Evolutionary conservation across 53 echinoderm and acorn worm genomes (phyloP).

Genomic region (Pentamera pediparva): DNA sequence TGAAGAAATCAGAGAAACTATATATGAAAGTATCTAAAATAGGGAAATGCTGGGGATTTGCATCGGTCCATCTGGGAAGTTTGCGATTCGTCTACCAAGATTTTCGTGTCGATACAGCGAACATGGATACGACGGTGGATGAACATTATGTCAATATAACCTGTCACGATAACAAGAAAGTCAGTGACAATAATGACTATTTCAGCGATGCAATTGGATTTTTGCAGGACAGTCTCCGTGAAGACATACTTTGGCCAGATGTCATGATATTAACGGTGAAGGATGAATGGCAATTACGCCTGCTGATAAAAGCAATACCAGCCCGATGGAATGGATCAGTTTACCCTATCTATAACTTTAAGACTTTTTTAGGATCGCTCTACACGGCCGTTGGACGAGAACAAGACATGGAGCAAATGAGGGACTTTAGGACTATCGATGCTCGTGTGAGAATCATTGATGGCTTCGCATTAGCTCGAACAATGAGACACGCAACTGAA

Average conservation of each 20-base stretch:
- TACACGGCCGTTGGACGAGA: background rate
- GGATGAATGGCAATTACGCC: background rate
- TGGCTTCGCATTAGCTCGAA: background rate
- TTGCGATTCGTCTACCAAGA: background rate
- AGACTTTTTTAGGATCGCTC: background rate
- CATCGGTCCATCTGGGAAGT: background rate
- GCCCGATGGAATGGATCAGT: background rate
- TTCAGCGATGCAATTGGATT: background rate
- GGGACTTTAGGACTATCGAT: background rate
- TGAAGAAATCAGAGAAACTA: background rate
- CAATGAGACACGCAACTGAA: background rate
- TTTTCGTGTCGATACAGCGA: background rate
- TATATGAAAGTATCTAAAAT: background rate
- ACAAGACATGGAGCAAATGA: background rate
- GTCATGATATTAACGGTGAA: background rate
- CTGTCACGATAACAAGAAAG: background rate
- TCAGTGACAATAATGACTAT: background rate
- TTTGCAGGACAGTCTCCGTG: background rate
- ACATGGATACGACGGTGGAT: background rate
- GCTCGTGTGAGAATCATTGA: background rate
- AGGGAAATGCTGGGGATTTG: conserved; percentile 5
- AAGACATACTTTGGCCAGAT: background rate
- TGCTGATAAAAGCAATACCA: background rate
- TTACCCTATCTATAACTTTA: background rate
- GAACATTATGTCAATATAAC: background rate